These are phyloP conservation scores for Cantharis lateralis DNA, from an alignment of 2,888 invertebrate genomes.

Conservation along the genomic window DNA sequence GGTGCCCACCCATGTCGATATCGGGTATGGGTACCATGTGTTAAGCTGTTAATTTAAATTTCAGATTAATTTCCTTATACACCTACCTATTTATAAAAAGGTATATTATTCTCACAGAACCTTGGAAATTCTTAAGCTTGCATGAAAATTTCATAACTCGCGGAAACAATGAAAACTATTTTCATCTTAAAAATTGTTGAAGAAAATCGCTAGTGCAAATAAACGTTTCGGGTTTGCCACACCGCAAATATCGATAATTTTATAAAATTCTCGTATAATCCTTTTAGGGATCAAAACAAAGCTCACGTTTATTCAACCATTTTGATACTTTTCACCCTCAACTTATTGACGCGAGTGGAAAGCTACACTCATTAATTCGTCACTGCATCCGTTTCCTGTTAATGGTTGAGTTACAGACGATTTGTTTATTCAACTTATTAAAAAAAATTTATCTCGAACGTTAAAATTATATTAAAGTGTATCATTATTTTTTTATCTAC, in stretches of 20 bases:
- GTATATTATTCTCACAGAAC: not conserved
- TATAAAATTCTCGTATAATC: not conserved
- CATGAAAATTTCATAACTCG: not conserved
- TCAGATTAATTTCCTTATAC: not conserved
- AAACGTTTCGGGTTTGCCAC: not conserved
- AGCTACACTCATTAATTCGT: not conserved
- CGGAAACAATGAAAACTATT: not conserved
- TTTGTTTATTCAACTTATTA: not conserved
- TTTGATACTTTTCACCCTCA: not conserved
- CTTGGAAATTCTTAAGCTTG: not conserved
- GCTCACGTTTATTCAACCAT: not conserved
- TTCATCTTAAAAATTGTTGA: not conserved
- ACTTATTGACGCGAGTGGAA: not conserved
- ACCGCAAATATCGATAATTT: not conserved
- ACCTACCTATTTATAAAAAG: not conserved
- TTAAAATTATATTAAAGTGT: not conserved
- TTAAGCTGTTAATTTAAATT: not conserved
- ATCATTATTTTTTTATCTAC: constrained; percentile 1
- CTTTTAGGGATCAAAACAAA: not conserved
- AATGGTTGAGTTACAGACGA: not conserved
- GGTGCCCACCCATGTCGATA: not conserved
- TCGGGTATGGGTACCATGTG: not conserved
- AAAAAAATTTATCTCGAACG: not conserved
- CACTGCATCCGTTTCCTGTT: constrained; percentile 1
- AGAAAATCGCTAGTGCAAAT: not conserved